Evolutionary conservation across 2,888 invertebrate species (phyloP).

Genomic region (Nemapogon koenigi): DNA sequence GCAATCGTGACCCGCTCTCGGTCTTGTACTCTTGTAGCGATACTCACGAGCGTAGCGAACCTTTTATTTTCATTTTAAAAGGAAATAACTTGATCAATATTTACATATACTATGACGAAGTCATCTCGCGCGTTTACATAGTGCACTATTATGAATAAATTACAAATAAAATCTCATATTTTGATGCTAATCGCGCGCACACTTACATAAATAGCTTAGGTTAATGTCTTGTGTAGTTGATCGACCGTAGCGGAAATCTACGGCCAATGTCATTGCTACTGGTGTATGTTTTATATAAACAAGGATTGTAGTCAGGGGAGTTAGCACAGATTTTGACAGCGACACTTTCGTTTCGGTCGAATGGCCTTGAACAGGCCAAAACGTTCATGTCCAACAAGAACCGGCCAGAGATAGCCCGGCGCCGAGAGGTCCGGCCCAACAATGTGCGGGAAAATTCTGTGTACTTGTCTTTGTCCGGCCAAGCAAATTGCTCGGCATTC

Average conservation of each 20-base stretch:
- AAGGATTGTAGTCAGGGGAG: too few relatives aligned
- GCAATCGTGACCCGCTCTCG: constrained; percentile 39
- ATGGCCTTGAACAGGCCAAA: too few relatives aligned
- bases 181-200: constrained; percentile 23
- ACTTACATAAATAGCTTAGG: constrained; percentile 11
- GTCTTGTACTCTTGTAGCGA: too few relatives aligned
- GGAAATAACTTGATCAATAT: constrained; percentile 43
- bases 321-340: too few relatives aligned
- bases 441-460: too few relatives aligned
- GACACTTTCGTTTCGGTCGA: too few relatives aligned
- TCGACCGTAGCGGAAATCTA: constrained; percentile 14
- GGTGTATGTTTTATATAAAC: too few relatives aligned
- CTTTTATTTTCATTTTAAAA: constrained; percentile 33
- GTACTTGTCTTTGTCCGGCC: too few relatives aligned
- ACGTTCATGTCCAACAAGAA: too few relatives aligned
- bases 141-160: constrained; percentile 34
- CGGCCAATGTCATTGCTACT: constrained; percentile 42
- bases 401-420: too few relatives aligned
- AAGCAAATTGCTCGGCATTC: too few relatives aligned
- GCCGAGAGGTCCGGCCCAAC: too few relatives aligned
- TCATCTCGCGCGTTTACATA: constrained; percentile 39
- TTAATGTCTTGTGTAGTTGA: constrained; percentile 5
- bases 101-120: constrained; percentile 38
- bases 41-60: constrained; percentile 31
- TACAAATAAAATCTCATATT: constrained; percentile 33